Evolutionary conservation across 2,797 vertebrate species (phyloP), one percentile per base, ranked within the genome.

Genomic region (Uromys caudimaculatus): DNA sequence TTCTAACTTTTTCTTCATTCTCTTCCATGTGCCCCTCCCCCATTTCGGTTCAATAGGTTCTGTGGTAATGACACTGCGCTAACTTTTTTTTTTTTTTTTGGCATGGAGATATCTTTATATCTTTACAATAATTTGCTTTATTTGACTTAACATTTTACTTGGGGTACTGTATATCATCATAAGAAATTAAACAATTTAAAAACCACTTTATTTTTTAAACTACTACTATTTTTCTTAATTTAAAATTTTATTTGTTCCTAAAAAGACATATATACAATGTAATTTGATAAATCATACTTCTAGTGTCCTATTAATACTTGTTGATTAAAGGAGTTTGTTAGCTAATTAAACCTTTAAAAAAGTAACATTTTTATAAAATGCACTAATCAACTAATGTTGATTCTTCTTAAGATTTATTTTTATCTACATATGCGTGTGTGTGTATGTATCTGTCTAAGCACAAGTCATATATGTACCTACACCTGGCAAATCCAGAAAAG

Each of bases 161-260:
- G 87, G 16, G 3, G 41, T 64, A 90, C 38, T 92, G 2, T n/a
- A 50, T 64, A 32, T 82, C 91, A 89, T 83, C 56, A 27, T 73
- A 79, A 97, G 11, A 93, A 93, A 93, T 92, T 92, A 97, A 84
- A 94, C 54, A 69, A 84, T 60, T 79, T 58, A 67, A 95, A 95
- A 90, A 58, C 5, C n/a, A 81, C 16, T 90, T 76, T 93, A 3
- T 56, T 91, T 94, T 92, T 41, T n/a, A 67, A 89, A 60, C 56
- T 89, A 3, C 19, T 67, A 89, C 90, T 95, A 79, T 69, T n/a
- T 94, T 93, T 86, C 56, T 92, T 91, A n/a, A 76, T 86, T 96
- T 93, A 84, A 86, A 56, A 67, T 95, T 89, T 16, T 35, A 69
- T 95, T 96, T 96, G 38, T 91, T 96, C 60, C 75, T 90, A 89